A percentile compares a stretch with the other conserved stretches of the same genome.
These are phyloP conservation scores for Lasioglossum leucozonium DNA, from an alignment of 2,888 invertebrate genomes.

Conservation along the genomic window DNA sequence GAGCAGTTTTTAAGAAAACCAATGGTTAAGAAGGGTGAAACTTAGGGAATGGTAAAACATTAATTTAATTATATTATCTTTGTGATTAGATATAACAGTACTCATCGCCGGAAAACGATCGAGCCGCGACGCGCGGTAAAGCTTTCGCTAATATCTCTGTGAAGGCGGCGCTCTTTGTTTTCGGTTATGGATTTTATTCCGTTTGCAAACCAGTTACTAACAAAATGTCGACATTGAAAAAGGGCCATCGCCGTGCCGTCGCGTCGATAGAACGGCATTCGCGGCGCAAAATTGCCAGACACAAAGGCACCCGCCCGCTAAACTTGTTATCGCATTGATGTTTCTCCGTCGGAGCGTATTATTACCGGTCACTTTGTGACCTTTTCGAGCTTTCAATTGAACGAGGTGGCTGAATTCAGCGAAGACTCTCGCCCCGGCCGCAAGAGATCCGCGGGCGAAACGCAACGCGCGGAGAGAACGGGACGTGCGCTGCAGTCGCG, in stretches of 20 bases:
- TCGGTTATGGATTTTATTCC: background rate
- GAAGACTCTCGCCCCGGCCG: background rate
- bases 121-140: background rate
- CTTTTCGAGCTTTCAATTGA: slow-evolving; percentile 31
- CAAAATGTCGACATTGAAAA: background rate
- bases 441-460: slow-evolving; percentile 21
- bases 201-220: background rate
- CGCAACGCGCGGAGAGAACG: background rate
- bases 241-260: background rate
- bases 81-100: too few species aligned
- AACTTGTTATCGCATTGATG: slow-evolving; percentile 26
- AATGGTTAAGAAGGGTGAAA: too few species aligned
- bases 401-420: background rate
- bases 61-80: too few species aligned
- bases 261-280: background rate
- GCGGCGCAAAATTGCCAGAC: slow-evolving; percentile 38
- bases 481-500: background rate
- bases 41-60: too few species aligned
- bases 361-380: slow-evolving; percentile 30
- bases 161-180: background rate
- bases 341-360: slow-evolving; percentile 24
- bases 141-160: background rate
- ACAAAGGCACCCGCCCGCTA: slow-evolving; percentile 17
- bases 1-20: too few species aligned
- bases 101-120: too few species aligned